Conservation (phyloP, 2,888 invertebrate genomes). For the Mythimna lalbum region DNA sequence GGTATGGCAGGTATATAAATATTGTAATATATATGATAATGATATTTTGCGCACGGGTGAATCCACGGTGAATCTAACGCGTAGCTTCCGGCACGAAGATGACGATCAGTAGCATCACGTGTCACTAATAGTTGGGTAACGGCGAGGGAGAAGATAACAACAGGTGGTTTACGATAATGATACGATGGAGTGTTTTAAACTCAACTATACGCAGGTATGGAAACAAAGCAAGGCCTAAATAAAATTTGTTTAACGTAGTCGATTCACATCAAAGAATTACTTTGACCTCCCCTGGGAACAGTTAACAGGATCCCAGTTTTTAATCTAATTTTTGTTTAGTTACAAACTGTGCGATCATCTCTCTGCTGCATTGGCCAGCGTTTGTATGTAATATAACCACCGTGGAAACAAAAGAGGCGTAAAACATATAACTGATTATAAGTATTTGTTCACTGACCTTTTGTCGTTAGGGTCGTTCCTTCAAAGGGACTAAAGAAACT, state of each 20-base stretch:
- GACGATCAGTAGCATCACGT: neutral
- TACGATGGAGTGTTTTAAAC: neutral
- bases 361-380: neutral
- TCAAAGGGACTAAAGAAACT: too few relatives aligned
- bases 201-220: neutral
- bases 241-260: too few relatives aligned
- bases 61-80: slow-evolving; percentile 12
- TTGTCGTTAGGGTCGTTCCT: too few relatives aligned
- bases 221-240: neutral
- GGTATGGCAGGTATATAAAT: neutral
- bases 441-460: neutral
- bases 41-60: slow-evolving; percentile 4
- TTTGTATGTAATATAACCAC: neutral
- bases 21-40: slow-evolving; percentile 25
- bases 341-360: neutral
- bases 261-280: neutral
- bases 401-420: neutral
- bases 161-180: neutral
- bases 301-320: too few relatives aligned
- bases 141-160: neutral
- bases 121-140: neutral
- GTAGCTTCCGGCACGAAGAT: neutral
- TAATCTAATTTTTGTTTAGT: too few relatives aligned
- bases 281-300: neutral
- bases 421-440: neutral